Percentiles rank a stretch among this genome's conserved stretches.
These are phyloP conservation scores for Zaprionus gabonicus DNA, from an alignment of 1,140 invertebrate species.

Conservation along the genomic window DNA sequence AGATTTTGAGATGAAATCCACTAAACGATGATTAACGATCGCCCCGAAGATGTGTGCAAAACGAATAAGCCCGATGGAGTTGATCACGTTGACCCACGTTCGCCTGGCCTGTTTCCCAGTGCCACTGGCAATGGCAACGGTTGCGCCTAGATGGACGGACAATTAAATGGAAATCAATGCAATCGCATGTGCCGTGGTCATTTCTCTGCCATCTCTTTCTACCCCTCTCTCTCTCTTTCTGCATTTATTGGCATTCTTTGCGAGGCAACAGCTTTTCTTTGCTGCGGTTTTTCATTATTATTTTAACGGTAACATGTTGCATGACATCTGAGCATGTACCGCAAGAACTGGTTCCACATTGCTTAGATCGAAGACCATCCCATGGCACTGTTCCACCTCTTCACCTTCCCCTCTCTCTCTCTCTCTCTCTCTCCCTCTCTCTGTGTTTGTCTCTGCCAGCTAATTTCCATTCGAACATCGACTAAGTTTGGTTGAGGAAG, in stretches of 20 bases:
- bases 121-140: slow-evolving; percentile 11
- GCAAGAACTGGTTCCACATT: slow-evolving; percentile 69
- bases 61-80: slow-evolving; percentile 23
- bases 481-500: slow-evolving; percentile 41
- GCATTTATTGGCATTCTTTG: slow-evolving; percentile 56
- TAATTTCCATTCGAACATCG: slow-evolving; percentile 38
- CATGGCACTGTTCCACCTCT: slow-evolving; percentile 10
- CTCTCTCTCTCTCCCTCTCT: too few relatives aligned
- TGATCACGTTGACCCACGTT: background rate
- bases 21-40: slow-evolving; percentile 36
- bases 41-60: slow-evolving; percentile 19
- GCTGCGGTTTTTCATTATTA: slow-evolving; percentile 55
- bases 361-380: background rate
- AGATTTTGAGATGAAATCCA: background rate
- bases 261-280: background rate
- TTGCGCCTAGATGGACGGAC: slow-evolving; percentile 24
- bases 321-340: slow-evolving; percentile 70
- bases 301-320: slow-evolving; percentile 76
- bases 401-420: background rate
- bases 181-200: slow-evolving; percentile 32
- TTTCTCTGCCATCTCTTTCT: background rate
- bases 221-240: background rate
- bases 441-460: background rate
- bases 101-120: slow-evolving; percentile 53
- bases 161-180: slow-evolving; percentile 79